These are phyloP conservation scores for Eupelmus urozonus DNA, from an alignment of 2,888 invertebrate genomes.

Conservation along the genomic window DNA sequence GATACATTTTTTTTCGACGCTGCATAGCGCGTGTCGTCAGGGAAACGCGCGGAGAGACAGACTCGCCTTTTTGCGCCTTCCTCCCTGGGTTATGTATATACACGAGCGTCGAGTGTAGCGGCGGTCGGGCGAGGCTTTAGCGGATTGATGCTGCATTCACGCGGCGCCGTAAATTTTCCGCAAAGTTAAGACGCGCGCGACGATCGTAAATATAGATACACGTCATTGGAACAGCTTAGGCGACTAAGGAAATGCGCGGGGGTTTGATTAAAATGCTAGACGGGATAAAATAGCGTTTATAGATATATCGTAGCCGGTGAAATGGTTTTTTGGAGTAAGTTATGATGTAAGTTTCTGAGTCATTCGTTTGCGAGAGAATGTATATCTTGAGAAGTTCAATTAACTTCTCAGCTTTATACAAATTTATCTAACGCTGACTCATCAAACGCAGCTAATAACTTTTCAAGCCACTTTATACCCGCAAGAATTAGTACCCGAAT, in stretches of 20 bases:
- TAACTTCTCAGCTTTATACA: too few species aligned
- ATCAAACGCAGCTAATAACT: too few species aligned
- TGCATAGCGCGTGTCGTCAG: conserved; percentile 14
- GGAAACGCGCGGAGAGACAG: neutral
- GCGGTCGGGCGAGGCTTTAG: conserved; percentile 27
- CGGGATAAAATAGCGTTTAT: too few species aligned
- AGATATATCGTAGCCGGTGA: too few species aligned
- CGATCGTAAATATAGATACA: neutral
- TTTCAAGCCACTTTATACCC: too few species aligned
- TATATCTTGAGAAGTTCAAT: too few species aligned
- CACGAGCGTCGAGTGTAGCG: conserved; percentile 5
- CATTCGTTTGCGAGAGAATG: too few species aligned
- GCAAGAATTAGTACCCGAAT: too few species aligned
- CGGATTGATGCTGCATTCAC: conserved; percentile 42
- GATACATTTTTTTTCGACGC: conserved; percentile 24
- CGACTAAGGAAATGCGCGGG: neutral
- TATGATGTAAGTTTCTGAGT: too few species aligned
- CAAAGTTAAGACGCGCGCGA: conserved; percentile 40
- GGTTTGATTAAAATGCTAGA: neutral
- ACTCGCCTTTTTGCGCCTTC: conserved; percentile 3
- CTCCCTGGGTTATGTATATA: neutral
- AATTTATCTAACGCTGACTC: too few species aligned
- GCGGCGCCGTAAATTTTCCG: conserved; percentile 42
- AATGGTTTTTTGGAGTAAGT: too few species aligned
- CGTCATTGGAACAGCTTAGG: neutral